A percentile compares a stretch with the other conserved stretches of the same genome.
Conservation (phyloP, 2,113 vertebrate species). For the Carettochelys insculpta region DNA sequence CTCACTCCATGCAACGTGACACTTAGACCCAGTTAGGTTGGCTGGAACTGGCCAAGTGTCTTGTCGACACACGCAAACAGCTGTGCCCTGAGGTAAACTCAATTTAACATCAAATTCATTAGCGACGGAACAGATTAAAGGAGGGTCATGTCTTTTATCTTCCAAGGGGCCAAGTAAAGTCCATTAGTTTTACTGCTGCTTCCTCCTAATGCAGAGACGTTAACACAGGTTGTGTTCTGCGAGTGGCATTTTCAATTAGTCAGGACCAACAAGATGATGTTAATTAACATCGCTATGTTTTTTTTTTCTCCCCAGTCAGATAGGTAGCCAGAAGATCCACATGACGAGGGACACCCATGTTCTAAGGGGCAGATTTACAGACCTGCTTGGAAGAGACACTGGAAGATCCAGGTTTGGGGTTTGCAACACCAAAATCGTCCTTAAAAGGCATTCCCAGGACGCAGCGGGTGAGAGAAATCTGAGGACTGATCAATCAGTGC, state of each 20-base stretch:
- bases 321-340: conserved; percentile 33
- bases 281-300: neutral
- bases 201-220: neutral
- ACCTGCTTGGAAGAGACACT: conserved; percentile 77
- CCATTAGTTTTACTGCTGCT: conserved; percentile 61
- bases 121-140: neutral
- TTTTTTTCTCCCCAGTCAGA: conserved; percentile 48
- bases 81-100: neutral
- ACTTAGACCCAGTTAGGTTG: neutral
- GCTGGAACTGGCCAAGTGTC: neutral
- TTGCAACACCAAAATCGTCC: conserved; percentile 75
- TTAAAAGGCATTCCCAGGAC: conserved; percentile 59
- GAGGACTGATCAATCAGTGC: conserved; percentile 31
- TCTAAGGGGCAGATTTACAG: conserved; percentile 72
- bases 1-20: neutral
- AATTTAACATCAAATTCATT: neutral
- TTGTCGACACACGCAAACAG: neutral
- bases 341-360: neutral
- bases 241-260: conserved; percentile 38
- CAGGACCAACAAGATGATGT: conserved; percentile 2
- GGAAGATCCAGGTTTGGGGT: conserved; percentile 75
- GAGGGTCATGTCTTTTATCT: neutral
- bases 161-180: neutral
- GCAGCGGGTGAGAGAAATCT: conserved; percentile 56
- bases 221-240: conserved; percentile 74